Evolutionary conservation across 2,113 vertebrate genomes (phyloP).

Genomic region (Megaceryle torquata): DNA sequence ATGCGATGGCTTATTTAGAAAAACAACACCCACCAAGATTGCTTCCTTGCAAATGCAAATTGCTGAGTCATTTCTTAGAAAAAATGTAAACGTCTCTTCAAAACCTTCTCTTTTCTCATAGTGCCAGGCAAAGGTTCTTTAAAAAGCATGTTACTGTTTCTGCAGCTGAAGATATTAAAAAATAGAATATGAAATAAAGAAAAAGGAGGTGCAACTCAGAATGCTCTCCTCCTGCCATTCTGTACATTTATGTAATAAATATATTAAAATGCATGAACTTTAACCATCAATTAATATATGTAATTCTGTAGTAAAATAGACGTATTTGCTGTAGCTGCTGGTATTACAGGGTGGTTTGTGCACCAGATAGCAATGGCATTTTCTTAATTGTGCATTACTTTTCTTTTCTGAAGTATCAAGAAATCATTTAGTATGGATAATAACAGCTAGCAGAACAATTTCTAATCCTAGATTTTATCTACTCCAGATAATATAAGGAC

Average conservation of each 20-base stretch:
- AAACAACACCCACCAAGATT: neutral
- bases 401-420: neutral
- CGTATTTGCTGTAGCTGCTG: neutral
- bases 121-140: neutral
- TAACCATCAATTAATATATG: neutral
- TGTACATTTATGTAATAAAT: neutral
- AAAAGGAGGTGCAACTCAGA: neutral
- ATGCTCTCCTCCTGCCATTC: neutral
- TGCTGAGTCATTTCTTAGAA: neutral
- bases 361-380: neutral
- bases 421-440: neutral
- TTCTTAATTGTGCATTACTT: neutral
- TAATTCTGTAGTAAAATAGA: neutral
- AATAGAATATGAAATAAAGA: neutral
- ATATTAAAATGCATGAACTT: neutral
- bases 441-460: neutral
- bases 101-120: neutral
- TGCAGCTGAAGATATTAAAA: neutral
- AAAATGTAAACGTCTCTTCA: neutral
- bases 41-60: constrained; percentile 25
- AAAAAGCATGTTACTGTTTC: neutral
- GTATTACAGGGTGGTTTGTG: neutral
- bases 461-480: neutral
- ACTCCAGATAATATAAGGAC: neutral
- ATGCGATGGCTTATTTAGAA: constrained; percentile 47